These are phyloP conservation scores for Paedocypris micromegethes DNA, from an alignment of 2,797 vertebrate species.

Conservation along the genomic window DNA sequence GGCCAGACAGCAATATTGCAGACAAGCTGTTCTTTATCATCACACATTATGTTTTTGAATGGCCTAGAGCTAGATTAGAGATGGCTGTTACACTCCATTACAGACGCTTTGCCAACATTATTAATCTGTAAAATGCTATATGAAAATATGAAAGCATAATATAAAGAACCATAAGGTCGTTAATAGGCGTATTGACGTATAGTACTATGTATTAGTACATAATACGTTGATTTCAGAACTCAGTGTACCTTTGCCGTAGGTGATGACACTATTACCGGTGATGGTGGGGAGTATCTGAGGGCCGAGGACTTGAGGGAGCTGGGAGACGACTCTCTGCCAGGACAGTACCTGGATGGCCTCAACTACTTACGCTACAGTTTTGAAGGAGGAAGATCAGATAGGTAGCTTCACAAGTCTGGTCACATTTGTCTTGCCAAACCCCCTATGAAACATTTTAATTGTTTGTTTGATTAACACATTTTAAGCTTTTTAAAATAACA, in stretches of 20 bases:
- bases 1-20: conserved; percentile 39
- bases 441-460: neutral
- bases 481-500: neutral
- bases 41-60: neutral
- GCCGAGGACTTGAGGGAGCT: conserved; percentile 91
- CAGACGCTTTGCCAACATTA: conserved; percentile 31
- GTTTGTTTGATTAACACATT: neutral
- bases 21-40: conserved; percentile 30
- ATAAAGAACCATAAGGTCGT: neutral
- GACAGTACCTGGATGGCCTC: conserved; percentile 94
- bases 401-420: conserved; percentile 63
- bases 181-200: neutral
- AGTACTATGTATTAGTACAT: too few relatives aligned
- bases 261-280: conserved; percentile 96
- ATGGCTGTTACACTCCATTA: neutral
- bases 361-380: conserved; percentile 92
- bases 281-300: conserved; percentile 91
- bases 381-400: conserved; percentile 87
- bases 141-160: neutral
- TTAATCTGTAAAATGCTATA: neutral
- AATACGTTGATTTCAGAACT: too few relatives aligned
- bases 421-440: neutral
- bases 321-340: conserved; percentile 93
- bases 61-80: conserved; percentile 25
- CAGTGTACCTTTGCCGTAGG: conserved; percentile 60